Conservation (phyloP, 2,113 vertebrate genomes). For the Petroica traversi region DNA sequence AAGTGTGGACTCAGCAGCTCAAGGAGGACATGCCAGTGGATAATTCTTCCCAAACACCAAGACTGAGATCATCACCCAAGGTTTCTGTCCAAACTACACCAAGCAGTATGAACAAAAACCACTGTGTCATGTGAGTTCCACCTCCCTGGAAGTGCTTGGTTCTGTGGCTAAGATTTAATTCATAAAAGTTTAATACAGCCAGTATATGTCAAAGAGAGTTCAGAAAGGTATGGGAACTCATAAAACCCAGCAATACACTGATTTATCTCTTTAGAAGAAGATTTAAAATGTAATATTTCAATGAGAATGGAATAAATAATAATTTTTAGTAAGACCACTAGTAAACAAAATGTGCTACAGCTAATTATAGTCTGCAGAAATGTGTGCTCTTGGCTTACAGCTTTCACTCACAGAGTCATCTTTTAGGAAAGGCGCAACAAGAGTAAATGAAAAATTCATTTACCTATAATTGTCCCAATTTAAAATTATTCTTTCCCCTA, state of each 20-base stretch:
- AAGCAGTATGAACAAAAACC: background rate
- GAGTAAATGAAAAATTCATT: background rate
- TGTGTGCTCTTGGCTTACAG: background rate
- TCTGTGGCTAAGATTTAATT: background rate
- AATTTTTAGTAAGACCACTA: background rate
- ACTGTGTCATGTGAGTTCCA: background rate
- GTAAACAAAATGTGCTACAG: background rate
- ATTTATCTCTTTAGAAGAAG: background rate
- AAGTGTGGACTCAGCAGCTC: background rate
- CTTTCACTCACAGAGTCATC: accelerated
- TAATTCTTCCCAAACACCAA: background rate
- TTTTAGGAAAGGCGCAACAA: background rate
- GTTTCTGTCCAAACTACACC: background rate
- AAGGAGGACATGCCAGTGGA: accelerated
- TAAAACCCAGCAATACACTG: background rate
- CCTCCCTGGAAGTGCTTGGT: background rate
- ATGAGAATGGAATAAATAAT: background rate
- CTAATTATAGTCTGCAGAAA: background rate
- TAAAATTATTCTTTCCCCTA: background rate
- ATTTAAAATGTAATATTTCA: background rate
- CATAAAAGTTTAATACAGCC: background rate
- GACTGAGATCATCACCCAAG: background rate
- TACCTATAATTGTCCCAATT: background rate
- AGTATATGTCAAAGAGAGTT: background rate
- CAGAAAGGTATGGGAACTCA: background rate